phyloP scores from a whole-genome alignment of 2,797 vertebrate genomes.

The Cyprinodon diabolis region DNA sequence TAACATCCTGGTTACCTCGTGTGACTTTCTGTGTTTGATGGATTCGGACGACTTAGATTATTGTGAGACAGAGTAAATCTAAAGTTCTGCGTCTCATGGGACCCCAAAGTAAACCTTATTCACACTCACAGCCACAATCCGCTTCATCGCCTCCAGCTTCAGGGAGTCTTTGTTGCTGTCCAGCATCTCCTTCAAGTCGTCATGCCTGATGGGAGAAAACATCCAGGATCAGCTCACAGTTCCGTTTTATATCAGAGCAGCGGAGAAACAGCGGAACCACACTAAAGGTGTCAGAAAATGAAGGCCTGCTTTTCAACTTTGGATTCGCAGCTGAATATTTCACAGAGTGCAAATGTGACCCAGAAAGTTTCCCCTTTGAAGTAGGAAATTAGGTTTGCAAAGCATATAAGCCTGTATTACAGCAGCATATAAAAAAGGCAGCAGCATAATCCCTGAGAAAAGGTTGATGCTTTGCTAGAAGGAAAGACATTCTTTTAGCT shows the following conservation, averaged over 20 bases:
- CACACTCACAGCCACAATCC: conserved; percentile 93
- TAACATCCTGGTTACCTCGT: conserved; percentile 21
- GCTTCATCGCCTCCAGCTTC: conserved; percentile 99
- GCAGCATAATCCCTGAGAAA: conserved; percentile 32
- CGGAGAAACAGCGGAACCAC: background rate
- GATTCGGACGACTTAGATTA: background rate
- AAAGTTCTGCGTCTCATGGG: conserved; percentile 2
- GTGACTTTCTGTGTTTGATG: conserved; percentile 7
- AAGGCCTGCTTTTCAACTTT: conserved; percentile 21
- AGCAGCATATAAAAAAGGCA: conserved; percentile 28
- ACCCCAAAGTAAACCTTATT: conserved; percentile 32
- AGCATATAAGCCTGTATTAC: conserved; percentile 35
- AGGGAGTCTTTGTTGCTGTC: conserved; percentile 99
- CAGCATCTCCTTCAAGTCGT: conserved; percentile 98
- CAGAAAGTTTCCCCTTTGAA: conserved; percentile 57
- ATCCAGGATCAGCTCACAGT: conserved; percentile 10
- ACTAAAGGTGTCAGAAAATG: background rate
- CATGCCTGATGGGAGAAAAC: conserved; percentile 82
- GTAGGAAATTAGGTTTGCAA: conserved; percentile 32
- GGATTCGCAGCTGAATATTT: conserved; percentile 17
- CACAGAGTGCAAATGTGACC: conserved; percentile 41
- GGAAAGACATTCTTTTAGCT: background rate
- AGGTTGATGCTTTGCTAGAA: conserved; percentile 13
- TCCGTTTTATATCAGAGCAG: background rate
- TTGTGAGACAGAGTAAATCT: background rate